phyloP scores from a whole-genome alignment of 2,888 invertebrate species.

The Eretmocerus hayati region DNA sequence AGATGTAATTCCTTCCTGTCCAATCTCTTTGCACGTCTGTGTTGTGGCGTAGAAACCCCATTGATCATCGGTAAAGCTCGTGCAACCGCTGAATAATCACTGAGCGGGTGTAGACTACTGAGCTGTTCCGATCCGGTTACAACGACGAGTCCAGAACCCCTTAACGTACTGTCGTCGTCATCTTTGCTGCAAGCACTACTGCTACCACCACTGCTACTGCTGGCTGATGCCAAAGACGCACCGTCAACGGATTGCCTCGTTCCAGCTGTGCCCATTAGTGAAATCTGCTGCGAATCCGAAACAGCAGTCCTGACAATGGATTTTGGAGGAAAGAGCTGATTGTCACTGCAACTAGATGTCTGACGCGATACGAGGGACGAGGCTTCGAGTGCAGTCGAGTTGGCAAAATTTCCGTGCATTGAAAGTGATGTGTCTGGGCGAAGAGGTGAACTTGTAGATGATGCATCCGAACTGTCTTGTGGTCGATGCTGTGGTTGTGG shows the following conservation, averaged over 20 bases:
- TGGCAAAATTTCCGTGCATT: slow-evolving; percentile 23
- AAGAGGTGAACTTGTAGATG: not conserved
- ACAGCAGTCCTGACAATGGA: not conserved
- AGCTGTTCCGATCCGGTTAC: not conserved
- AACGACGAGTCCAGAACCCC: not conserved
- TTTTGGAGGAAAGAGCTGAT: slow-evolving; percentile 2
- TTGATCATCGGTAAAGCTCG: not conserved
- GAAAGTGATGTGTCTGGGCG: slow-evolving; percentile 23
- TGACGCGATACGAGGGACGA: slow-evolving; percentile 29
- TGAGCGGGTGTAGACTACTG: not conserved
- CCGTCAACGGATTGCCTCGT: slow-evolving; percentile 36
- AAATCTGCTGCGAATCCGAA: slow-evolving; percentile 12
- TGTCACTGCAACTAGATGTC: slow-evolving; percentile 27
- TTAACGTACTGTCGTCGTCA: slow-evolving; percentile 29
- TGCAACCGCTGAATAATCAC: not conserved
- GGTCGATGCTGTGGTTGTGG: slow-evolving; percentile 21
- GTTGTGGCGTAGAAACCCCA: slow-evolving; percentile 26
- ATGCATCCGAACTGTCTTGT: not conserved
- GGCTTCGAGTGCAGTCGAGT: slow-evolving; percentile 19
- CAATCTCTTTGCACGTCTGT: slow-evolving; percentile 22
- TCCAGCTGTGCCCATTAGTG: slow-evolving; percentile 28
- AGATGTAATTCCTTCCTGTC: slow-evolving; percentile 24
- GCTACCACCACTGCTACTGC: slow-evolving; percentile 37
- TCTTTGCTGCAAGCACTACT: slow-evolving; percentile 36
- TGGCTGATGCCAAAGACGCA: slow-evolving; percentile 3